Conservation (phyloP, 2,888 invertebrate species). For the Cephus spinipes region DNA sequence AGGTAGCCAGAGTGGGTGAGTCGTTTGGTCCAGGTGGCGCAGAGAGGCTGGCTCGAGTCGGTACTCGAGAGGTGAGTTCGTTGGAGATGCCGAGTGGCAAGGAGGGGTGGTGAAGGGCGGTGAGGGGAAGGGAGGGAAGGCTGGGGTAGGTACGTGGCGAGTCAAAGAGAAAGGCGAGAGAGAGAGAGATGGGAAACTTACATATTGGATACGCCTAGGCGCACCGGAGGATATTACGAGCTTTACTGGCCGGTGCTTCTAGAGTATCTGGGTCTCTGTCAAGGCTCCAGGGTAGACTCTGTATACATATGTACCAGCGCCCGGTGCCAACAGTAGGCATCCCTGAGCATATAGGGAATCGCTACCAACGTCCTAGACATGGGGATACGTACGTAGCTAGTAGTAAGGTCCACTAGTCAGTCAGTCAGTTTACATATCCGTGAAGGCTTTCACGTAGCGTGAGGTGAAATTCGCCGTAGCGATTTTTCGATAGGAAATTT, state of each 20-base stretch:
- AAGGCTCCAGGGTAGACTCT: conserved; percentile 19
- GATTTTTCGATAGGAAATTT: too few relatives aligned
- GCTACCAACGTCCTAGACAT: too few relatives aligned
- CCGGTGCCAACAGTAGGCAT: too few relatives aligned
- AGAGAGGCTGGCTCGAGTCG: conserved; percentile 27
- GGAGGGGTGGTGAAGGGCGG: background rate
- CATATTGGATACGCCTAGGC: conserved; percentile 18
- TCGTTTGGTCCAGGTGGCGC: conserved; percentile 61
- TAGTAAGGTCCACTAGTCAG: too few relatives aligned
- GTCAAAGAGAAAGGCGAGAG: conserved; percentile 11
- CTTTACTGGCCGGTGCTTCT: conserved; percentile 10
- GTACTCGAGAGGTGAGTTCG: conserved; percentile 34
- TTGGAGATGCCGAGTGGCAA: conserved; percentile 17
- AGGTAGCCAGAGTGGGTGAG: conserved; percentile 41
- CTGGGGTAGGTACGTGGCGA: background rate
- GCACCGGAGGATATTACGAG: conserved; percentile 18
- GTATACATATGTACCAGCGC: too few relatives aligned
- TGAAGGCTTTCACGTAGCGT: too few relatives aligned
- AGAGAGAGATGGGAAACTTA: background rate
- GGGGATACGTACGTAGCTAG: too few relatives aligned
- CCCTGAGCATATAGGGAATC: too few relatives aligned
- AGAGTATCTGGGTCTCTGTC: conserved; percentile 18
- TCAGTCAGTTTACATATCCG: too few relatives aligned
- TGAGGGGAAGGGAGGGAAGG: background rate
- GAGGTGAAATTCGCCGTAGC: too few relatives aligned